These are phyloP conservation scores for Petrocephalus microphthalmus DNA, from an alignment of 2,113 vertebrate genomes.

Conservation along the genomic window DNA sequence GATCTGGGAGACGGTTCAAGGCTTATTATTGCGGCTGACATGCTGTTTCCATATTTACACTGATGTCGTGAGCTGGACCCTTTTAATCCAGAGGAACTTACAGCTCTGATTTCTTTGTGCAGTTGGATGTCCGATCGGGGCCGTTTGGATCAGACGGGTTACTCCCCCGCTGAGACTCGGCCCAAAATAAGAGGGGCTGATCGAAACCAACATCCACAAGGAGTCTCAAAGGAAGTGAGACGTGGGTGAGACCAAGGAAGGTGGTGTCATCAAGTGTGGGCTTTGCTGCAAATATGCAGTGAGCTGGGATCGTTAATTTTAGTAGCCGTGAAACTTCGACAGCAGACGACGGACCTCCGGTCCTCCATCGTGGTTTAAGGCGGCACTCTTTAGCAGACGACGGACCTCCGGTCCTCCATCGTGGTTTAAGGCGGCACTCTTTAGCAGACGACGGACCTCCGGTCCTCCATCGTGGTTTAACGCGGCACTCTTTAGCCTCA, in stretches of 20 bases:
- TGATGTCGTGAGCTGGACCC: background rate
- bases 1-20: background rate
- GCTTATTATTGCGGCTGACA: background rate
- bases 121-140: slow-evolving; percentile 3
- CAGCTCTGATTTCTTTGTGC: background rate
- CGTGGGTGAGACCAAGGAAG: background rate
- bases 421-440: too few species aligned
- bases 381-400: too few species aligned
- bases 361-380: too few species aligned
- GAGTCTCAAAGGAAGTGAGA: slow-evolving; percentile 10
- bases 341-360: background rate
- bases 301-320: background rate
- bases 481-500: background rate
- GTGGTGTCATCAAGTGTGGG: background rate
- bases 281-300: background rate
- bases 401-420: too few species aligned
- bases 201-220: background rate
- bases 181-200: background rate
- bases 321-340: background rate
- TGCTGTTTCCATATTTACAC: background rate
- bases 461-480: background rate
- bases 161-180: background rate
- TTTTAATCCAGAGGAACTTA: background rate
- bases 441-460: too few species aligned
- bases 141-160: background rate